Base-by-base conservation (phyloP, 2,888 invertebrate genomes). In the Drosophila merina region DNA sequence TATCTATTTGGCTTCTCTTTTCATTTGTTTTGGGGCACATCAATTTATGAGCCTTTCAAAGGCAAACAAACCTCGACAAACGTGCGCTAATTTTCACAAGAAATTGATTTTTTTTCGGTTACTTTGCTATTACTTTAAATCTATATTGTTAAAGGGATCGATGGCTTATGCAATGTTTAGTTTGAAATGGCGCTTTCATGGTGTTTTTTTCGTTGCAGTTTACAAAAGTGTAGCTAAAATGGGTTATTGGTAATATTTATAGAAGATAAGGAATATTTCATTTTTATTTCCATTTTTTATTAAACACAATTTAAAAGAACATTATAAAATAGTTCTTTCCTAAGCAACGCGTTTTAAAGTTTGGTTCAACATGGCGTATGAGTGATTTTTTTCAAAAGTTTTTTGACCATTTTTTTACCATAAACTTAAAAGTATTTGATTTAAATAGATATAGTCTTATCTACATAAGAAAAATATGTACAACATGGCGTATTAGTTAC, bases 31-130 rank as follows among this genome's bases (percentile, higher is more conserved):
- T 45, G 71, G 60, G 51, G 59, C 63, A 56, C 78, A 75, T 80
- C 72, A 73, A 74, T 77, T 82, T 82, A 77, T 77, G 75, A 67
- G 57, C 66, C 74, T 79, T 68, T 68, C 71, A 68, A 72, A 68
- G 50, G 50, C 72, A 68, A 71, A 64, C 52, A 67, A 12, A 36
- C 36, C 54, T 72, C 70, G 51, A 40, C 69, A 51, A 70, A 72
- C 77, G 80, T 83, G 79, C 77, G 54, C 73, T 71, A 76, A 74
- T 76, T 76, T 79, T 51, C 48, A 70, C 67, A 64, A 70, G 30
- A 63, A 56, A 49, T 62, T 64, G 74, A 74, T 76, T 70, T 73
- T 76, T 73, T 14, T 45, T 59, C 44, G 51, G 51, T 6, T 51
- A 38, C 62, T 62, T 40, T 8, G 47, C 47, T 62, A 28, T 63